Evolutionary conservation across 2,888 invertebrate genomes (phyloP), one percentile per base, ranked within the genome.

Genomic region (Drosophila mimica): DNA sequence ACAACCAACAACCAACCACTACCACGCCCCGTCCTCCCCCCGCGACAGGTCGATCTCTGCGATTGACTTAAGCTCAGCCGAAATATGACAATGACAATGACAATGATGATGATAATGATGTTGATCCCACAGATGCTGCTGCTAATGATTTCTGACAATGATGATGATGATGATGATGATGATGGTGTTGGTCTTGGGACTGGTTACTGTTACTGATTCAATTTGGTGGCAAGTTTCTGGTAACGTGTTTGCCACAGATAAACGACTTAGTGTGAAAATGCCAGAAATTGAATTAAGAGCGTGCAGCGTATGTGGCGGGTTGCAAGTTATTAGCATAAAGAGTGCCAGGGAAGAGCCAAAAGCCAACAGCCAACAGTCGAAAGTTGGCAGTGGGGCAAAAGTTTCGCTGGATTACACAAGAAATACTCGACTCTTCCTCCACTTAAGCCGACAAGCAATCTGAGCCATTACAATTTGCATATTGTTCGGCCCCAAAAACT

Each of bases 241-340:
- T 48, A 60, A 81, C 56, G 71, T 85, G 83, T 74, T 85, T 64
- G 83, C 59, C 63, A 61, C 87, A 86, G 89, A 89, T 88, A 88
- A 85, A 87, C 89, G 84, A 85, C 84, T 88, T 88, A 85, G 87
- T 65, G 81, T 69, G 64, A 68, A 78, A 81, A 76, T 61, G 68
- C 70, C 65, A 71, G 62, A 74, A 84, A 84, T 84, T 84, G 73
- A 84, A 86, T 86, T 83, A 81, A 73, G 46, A 65, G 38, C 28
- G 7, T 56, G n/a, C 46, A 46, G 33, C 65, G 63, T 33, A 64
- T 76, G 70, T 80, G 74, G 36, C 52, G 51, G 54, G 66, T 62
- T 60, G 61, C 61, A 43, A 64, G 65, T 70, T 69, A 81, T 83
- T 77, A 75, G 75, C 82, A 84, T 82, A 79, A 82, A 51, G 63